Evolutionary conservation across 53 echinoderm and acorn worm genomes (phyloP), one percentile per base, ranked within the genome.

Genomic region (Antedon mediterranea): DNA sequence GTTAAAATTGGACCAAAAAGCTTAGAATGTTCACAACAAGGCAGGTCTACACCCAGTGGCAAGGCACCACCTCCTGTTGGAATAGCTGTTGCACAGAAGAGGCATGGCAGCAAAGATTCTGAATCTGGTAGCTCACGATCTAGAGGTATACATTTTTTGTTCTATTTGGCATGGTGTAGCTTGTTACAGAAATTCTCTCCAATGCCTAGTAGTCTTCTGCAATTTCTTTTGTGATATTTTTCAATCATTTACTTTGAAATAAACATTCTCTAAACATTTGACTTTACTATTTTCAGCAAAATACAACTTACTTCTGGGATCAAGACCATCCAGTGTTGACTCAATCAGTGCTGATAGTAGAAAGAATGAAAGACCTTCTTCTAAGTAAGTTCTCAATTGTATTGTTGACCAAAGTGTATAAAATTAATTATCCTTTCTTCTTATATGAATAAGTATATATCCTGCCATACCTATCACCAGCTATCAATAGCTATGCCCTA

Each of bases 41-140:
- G 91, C 0, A 74, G 88, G 29, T 85, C 81, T n/a, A 91, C 86
- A 0, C 91, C 91, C 0, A 83, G 93, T 20, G 87, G 73, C 37
- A 92, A 92, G 31, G 80, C 80, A 32, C 81, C 87, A 78, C 97
- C 97, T 30, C 97, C 97, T 0, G 92, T 95, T 20, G 97, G 97
- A 11, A 95, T 95, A 37, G 97, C 95, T 31, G 85, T 95, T 33
- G 95, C 89, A 0, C 95, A 95, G 77, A 88, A 95, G 84, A 85
- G 95, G 20, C 95, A 89, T 71, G 95, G 92, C n/a, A 84, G 77
- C 2, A 87, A 87, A 71, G 77, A 72, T 75, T 75, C 81, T 2
- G 23, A 70, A 32, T 71, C 79, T 27, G 30, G 75, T 32, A 43
- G 72, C 76, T 34, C 78, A 31, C 78, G 82, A 76, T 74, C 78